phyloP scores from a whole-genome alignment of 2,797 vertebrate genomes.

The Eutrigla gurnardus region DNA sequence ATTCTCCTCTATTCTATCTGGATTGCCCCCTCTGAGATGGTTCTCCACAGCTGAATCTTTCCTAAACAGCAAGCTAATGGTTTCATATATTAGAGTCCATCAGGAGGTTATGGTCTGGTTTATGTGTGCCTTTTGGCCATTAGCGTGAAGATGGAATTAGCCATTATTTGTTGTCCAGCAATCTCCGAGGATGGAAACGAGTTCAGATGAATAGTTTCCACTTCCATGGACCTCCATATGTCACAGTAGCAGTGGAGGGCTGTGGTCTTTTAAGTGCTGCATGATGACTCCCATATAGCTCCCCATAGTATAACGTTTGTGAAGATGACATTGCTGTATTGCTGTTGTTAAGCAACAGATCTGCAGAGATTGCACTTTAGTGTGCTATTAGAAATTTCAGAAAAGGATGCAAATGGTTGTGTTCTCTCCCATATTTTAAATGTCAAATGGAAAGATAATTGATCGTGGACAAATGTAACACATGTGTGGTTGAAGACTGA shows the following conservation, averaged over 20 bases:
- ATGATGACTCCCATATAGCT: constrained; percentile 24
- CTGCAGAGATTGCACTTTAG: neutral
- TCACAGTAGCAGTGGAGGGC: neutral
- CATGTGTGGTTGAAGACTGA: neutral
- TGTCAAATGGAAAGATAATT: neutral
- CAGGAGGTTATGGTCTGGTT: too few relatives aligned
- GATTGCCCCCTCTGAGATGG: constrained; percentile 12
- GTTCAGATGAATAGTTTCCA: constrained; percentile 9
- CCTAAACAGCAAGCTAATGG: constrained; percentile 7
- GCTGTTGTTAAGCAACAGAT: neutral
- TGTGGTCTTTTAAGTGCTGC: constrained; percentile 7
- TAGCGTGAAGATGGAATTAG: neutral
- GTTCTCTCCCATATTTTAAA: neutral
- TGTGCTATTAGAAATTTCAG: neutral
- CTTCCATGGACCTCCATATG: neutral
- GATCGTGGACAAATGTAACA: neutral
- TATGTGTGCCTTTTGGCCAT: neutral
- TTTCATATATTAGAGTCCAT: neutral
- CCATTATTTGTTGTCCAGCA: neutral
- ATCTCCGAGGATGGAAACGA: constrained; percentile 1
- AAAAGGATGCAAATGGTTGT: neutral
- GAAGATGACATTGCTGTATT: neutral
- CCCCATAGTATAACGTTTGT: neutral
- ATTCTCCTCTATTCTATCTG: constrained; percentile 7
- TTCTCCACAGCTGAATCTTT: constrained; percentile 1